These are phyloP conservation scores for Temnothorax rugatulus DNA, from an alignment of 2,888 invertebrate genomes.

Conservation along the genomic window DNA sequence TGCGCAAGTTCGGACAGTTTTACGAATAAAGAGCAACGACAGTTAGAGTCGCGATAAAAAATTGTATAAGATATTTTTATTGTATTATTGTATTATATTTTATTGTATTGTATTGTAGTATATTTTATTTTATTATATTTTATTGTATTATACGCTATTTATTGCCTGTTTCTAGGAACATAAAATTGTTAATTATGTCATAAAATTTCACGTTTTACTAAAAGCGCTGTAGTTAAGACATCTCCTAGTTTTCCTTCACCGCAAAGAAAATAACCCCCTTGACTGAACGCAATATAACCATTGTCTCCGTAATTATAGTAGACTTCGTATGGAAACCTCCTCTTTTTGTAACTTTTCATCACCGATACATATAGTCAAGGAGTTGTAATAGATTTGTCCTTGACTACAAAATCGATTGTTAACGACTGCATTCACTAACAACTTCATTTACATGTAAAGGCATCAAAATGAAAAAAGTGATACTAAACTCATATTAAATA, in stretches of 20 bases:
- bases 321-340: background rate
- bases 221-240: background rate
- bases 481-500: background rate
- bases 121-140: too few species aligned
- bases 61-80: background rate
- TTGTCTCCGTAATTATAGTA: conserved; percentile 18
- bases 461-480: background rate
- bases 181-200: background rate
- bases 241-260: background rate
- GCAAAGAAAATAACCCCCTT: conserved; percentile 18
- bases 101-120: too few species aligned
- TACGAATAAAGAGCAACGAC: background rate
- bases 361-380: background rate
- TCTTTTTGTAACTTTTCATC: conserved; percentile 32
- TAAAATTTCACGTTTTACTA: background rate
- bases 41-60: background rate
- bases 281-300: background rate
- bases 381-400: conserved; percentile 34
- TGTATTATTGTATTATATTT: too few species aligned
- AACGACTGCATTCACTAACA: background rate
- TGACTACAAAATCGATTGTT: background rate
- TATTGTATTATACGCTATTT: too few species aligned
- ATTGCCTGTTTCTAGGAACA: background rate
- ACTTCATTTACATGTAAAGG: background rate
- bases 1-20: background rate